Evolutionary conservation across 2,113 vertebrate genomes (phyloP).

Genomic region (Indicator indicator): DNA sequence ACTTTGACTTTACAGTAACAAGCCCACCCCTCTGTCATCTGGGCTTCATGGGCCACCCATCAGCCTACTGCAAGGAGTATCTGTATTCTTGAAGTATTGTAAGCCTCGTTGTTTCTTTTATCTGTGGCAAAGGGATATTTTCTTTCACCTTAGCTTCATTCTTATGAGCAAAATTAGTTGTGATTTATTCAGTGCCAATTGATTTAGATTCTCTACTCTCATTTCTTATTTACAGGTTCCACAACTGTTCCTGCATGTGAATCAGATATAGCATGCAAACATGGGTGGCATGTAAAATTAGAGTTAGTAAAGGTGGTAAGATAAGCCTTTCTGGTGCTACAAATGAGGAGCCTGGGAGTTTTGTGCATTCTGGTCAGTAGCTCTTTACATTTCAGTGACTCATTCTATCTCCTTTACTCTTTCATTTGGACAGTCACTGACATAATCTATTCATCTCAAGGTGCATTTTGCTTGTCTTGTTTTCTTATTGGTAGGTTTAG

Average conservation of each 20-base stretch:
- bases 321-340: neutral
- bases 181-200: constrained; percentile 39
- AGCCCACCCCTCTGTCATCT: neutral
- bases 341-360: neutral
- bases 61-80: neutral
- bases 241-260: neutral
- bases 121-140: neutral
- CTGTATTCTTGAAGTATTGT: neutral
- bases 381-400: neutral
- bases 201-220: neutral
- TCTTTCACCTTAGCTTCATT: constrained; percentile 2
- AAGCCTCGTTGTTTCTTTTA: neutral
- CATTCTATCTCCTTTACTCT: neutral
- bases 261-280: neutral
- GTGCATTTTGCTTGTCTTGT: neutral
- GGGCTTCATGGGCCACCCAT: neutral
- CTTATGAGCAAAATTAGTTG: neutral
- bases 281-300: neutral
- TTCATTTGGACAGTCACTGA: neutral
- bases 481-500: constrained; percentile 11
- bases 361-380: neutral
- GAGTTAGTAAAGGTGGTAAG: neutral
- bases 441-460: neutral
- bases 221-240: constrained; percentile 11
- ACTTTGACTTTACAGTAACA: neutral